These are phyloP conservation scores for Pipistrellus kuhlii DNA, from an alignment of 2,797 vertebrate species.

Conservation along the genomic window DNA sequence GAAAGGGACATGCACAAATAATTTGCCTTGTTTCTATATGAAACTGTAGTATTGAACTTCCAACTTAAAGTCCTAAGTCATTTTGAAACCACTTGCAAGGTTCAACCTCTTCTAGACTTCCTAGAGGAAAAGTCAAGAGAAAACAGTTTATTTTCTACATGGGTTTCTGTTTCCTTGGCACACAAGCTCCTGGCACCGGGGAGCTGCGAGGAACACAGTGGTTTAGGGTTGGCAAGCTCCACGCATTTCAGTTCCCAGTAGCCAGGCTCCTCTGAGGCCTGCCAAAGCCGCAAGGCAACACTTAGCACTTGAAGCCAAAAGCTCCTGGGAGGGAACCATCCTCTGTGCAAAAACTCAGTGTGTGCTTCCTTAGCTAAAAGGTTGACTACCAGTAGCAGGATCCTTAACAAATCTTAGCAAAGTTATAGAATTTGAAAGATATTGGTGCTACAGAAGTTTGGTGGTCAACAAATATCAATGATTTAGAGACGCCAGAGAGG, in stretches of 20 bases:
- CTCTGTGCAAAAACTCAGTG: slow-evolving; percentile 15
- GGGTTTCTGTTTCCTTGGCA: slow-evolving; percentile 77
- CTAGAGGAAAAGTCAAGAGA: slow-evolving; percentile 57
- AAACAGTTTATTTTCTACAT: slow-evolving; percentile 71
- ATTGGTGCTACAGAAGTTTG: not conserved
- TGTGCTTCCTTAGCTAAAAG: slow-evolving; percentile 44
- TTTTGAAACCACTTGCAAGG: slow-evolving; percentile 27
- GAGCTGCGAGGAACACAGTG: slow-evolving; percentile 47
- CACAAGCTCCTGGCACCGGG: slow-evolving; percentile 44
- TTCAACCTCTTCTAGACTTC: not conserved
- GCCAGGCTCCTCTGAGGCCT: slow-evolving; percentile 50
- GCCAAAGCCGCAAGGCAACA: slow-evolving; percentile 65
- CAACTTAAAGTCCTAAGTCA: not conserved
- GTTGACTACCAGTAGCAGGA: slow-evolving; percentile 39
- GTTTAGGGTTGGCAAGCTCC: slow-evolving; percentile 62
- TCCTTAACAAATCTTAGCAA: not conserved
- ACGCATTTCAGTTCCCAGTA: slow-evolving; percentile 53
- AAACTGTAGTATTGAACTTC: not conserved
- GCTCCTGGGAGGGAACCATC: slow-evolving; percentile 31
- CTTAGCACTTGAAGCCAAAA: slow-evolving; percentile 55
- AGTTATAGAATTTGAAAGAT: slow-evolving; percentile 30
- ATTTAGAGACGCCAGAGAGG: not conserved
- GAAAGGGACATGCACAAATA: not conserved
- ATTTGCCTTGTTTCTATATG: not conserved
- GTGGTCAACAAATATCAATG: not conserved